A percentile compares a stretch with the other conserved stretches of the same genome.
phyloP scores from a whole-genome alignment of 2,888 invertebrate genomes.

The Volucella zonaria region DNA sequence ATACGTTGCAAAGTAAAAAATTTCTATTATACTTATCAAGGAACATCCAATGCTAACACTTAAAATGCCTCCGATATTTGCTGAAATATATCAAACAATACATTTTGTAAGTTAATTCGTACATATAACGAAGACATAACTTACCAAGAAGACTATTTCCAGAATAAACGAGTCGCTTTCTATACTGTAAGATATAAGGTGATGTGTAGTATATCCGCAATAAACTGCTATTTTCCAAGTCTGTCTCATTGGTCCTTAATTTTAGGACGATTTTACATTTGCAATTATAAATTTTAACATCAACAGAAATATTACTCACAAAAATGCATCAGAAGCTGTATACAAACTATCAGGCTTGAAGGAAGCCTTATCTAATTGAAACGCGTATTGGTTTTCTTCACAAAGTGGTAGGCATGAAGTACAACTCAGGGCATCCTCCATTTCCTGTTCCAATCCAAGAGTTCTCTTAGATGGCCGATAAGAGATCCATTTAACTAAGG shows the following conservation, averaged over 20 bases:
- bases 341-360: conserved; percentile 40
- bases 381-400: conserved; percentile 75
- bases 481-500: conserved; percentile 73
- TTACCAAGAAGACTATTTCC: conserved; percentile 35
- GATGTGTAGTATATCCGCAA: conserved; percentile 75
- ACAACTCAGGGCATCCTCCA: conserved; percentile 74
- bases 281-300: too few species aligned
- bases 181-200: conserved; percentile 74
- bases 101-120: conserved; percentile 4
- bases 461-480: conserved; percentile 55
- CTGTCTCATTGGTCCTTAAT: conserved; percentile 25
- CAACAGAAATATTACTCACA: conserved; percentile 68
- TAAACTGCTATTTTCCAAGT: conserved; percentile 63
- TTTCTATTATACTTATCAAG: conserved; percentile 79
- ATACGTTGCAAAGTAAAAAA: conserved; percentile 77
- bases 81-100: conserved; percentile 66
- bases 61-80: conserved; percentile 79
- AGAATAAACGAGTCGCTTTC: conserved; percentile 64
- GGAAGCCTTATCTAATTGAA: conserved; percentile 66
- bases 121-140: neutral
- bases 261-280: neutral
- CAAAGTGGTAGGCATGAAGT: conserved; percentile 77
- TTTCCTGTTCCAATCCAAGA: conserved; percentile 54
- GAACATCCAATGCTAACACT: conserved; percentile 80
- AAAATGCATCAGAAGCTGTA: conserved; percentile 36